Percentiles rank a stretch among this genome's conserved stretches.
These are phyloP conservation scores for Stichopus chloronotus DNA, from an alignment of 35 echinoderm and acorn worm species.

Conservation along the genomic window DNA sequence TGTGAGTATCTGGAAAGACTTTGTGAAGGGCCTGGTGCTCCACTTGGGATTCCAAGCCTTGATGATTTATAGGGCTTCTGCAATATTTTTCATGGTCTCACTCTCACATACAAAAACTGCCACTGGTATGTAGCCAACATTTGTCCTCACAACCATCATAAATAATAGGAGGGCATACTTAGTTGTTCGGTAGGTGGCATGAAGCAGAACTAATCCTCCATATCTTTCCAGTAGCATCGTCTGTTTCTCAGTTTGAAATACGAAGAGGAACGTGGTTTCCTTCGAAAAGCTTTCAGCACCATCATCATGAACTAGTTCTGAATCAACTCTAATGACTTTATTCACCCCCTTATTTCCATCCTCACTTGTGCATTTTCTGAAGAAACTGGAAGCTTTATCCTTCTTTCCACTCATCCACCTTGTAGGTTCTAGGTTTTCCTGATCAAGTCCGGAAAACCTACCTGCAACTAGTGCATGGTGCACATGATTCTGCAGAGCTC, in stretches of 20 bases:
- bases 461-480: neutral
- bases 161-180: slow-evolving; percentile 15
- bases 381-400: neutral
- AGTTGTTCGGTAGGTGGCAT: slow-evolving; percentile 3
- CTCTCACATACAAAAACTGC: neutral
- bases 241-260: neutral
- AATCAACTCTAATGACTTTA: neutral
- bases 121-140: neutral
- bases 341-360: neutral
- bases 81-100: neutral
- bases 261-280: neutral
- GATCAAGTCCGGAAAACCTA: neutral
- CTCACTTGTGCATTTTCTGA: neutral
- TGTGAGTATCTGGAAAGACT: slow-evolving; percentile 22
- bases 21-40: neutral
- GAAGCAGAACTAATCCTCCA: neutral
- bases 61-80: neutral
- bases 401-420: neutral
- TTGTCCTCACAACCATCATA: neutral
- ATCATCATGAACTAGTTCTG: neutral
- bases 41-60: neutral
- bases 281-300: neutral
- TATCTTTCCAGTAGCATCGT: neutral
- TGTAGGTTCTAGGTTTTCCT: neutral
- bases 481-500: neutral